phyloP scores from a whole-genome alignment of 2,888 invertebrate genomes.

The Caenorhabditis macrosperma region DNA sequence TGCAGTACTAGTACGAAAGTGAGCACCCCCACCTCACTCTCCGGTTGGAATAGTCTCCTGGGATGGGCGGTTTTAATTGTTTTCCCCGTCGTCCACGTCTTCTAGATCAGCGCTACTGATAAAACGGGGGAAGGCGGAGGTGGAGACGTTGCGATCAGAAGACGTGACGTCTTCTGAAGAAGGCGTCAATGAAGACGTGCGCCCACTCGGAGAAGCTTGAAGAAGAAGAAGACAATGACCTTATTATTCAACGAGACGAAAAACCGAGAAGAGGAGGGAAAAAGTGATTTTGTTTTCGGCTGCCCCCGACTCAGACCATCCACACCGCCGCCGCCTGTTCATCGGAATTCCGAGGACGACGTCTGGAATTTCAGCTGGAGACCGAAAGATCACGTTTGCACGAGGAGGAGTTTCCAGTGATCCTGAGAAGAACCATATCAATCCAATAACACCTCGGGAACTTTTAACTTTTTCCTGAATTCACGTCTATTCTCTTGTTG shows the following conservation, averaged over 20 bases:
- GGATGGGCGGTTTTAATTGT: neutral
- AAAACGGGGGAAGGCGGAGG: neutral
- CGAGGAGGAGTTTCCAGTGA: too few relatives aligned
- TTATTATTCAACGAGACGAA: neutral
- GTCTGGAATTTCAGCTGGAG: too few relatives aligned
- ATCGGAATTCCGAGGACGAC: too few relatives aligned
- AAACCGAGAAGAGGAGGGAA: too few relatives aligned
- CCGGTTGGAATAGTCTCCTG: neutral
- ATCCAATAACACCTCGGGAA: too few relatives aligned
- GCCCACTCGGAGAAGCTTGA: too few relatives aligned
- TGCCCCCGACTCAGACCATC: too few relatives aligned
- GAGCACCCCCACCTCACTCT: neutral
- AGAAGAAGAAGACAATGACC: neutral
- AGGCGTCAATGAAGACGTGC: neutral
- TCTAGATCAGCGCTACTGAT: neutral
- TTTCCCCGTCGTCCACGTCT: neutral
- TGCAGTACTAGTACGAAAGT: neutral
- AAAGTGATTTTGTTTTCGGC: neutral
- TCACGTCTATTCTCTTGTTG: too few relatives aligned
- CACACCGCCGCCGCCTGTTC: too few relatives aligned
- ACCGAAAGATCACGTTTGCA: too few relatives aligned
- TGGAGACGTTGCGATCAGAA: neutral
- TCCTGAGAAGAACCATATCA: too few relatives aligned
- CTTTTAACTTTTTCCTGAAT: too few relatives aligned
- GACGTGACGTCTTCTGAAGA: neutral